Evolutionary conservation across 2,797 vertebrate species (phyloP), one percentile per base, ranked within the genome.

Genomic region (Ispidina picta): DNA sequence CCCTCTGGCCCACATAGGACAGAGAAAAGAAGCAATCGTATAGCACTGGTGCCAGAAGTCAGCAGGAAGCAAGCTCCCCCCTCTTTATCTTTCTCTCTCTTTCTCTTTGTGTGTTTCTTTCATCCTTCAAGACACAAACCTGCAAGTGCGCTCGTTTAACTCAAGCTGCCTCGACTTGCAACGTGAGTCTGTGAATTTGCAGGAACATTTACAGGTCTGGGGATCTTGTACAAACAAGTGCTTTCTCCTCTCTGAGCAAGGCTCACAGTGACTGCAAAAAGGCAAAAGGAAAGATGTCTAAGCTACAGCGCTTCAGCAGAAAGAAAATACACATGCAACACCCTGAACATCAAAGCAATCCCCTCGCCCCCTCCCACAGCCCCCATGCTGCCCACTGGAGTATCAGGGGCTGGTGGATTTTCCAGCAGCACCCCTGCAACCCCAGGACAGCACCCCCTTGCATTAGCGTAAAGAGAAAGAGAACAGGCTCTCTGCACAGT

Each of bases 111-210:
- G 92, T 97, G 96, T 96, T 91, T 97, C 92, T 96, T 97, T 97
- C 84, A 92, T 95, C 97, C 97, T 97, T 95, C 96, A 96, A 94
- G 92, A 97, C 98, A 99, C 99, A 99, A 99, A 99, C 99, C 98
- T 99, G 99, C 99, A 99, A 98, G 99, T 99, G 98, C 98, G 98
- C 98, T 99, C 99, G 97, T 99, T 99, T 98, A 99, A 99, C 98
- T 99, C 99, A 97, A 98, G 98, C 96, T 99, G 98, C 98, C 98
- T 98, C 95, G 98, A 98, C 98, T 98, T 99, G 98, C 99, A 99
- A 98, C 98, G 98, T 95, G 98, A 98, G 87, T 99, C 98, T 96
- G 99, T 98, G 98, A 99, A 98, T 98, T 99, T 99, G 98, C 99
- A 99, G 98, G 99, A 99, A 98, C 99, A 99, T 98, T 98, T 99